Evolutionary conservation across 2,888 invertebrate species (phyloP).

Genomic region (Ophraella communa): DNA sequence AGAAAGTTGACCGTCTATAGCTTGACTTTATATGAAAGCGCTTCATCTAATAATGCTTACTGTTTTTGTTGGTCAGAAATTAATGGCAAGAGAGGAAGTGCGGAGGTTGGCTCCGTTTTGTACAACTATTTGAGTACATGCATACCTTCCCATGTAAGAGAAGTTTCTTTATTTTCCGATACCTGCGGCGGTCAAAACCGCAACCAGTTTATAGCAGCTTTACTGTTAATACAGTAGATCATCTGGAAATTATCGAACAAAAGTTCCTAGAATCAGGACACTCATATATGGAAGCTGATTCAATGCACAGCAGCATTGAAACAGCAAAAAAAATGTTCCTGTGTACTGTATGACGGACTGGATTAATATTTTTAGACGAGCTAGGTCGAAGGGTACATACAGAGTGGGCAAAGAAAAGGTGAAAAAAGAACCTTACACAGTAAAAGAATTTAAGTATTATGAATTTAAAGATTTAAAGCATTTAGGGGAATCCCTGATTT

Average conservation of each 20-base stretch:
- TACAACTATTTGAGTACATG: conserved; percentile 19
- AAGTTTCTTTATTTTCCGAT: conserved; percentile 15
- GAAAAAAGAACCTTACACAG: not conserved
- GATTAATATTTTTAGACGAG: not conserved
- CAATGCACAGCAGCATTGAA: not conserved
- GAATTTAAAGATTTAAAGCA: not conserved
- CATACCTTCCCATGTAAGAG: conserved; percentile 7
- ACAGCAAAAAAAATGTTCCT: not conserved
- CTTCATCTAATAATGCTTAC: conserved; percentile 44
- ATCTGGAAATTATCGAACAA: conserved; percentile 12
- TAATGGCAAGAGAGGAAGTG: conserved; percentile 48
- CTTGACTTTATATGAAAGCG: conserved; percentile 49
- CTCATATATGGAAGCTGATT: conserved; percentile 8
- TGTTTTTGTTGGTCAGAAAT: conserved; percentile 47
- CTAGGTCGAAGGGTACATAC: not conserved
- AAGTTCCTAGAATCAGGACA: conserved; percentile 3
- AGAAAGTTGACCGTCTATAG: conserved; percentile 47
- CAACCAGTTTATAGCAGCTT: conserved; percentile 26
- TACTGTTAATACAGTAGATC: not conserved
- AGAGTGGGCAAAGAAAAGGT: not conserved
- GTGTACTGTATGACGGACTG: not conserved
- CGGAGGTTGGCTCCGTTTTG: conserved; percentile 46
- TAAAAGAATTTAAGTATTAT: not conserved
- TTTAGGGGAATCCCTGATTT: not conserved
- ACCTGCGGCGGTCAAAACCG: conserved; percentile 44